Evolutionary conservation across 2,888 invertebrate species (phyloP), one percentile per base, ranked within the genome.

Genomic region (Unio pictorum): DNA sequence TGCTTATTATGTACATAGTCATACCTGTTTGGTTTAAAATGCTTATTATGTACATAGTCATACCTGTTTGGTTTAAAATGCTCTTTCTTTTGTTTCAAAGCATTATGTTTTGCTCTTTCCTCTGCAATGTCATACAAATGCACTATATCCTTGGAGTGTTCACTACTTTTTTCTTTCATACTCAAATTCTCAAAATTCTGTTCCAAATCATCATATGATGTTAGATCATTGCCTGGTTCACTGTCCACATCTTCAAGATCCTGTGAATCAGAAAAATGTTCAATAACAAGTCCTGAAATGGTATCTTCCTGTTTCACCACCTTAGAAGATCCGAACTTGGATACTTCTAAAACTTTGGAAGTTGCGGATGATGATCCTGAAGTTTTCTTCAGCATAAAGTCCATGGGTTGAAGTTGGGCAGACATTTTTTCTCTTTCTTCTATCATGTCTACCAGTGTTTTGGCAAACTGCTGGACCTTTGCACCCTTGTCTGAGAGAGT

Each of bases 401-500:
- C 20, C n/a, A 23, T n/a, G 20, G 20, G 23, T 17, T 26, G 15
- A 26, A 30, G 17, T 26, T n/a, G n/a, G 58, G 11, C 54, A n/a
- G 17, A 23, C 23, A 55, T 55, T 45, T 20, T 63, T 8, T 23
- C 55, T 23, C 20, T 63, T 23, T n/a, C 54, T 11, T 54, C 23
- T n/a, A 17, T 55, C 17, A 30, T 17, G 28, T 26, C 57, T 23
- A 11, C 56, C 28, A 80, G 61, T 15, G 55, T 54, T 28, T 59
- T 64, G 8, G 73, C 58, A 61, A 72, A 68, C 15, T 68, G 55
- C 57, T 66, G 66, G 18, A 73, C 64, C 63, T 76, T 81, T 62
- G 73, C 71, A 15, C 81, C 81, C 64, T 74, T 79, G 63, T 81
- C 81, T 60, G 76, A 73, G 26, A 81, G 66, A 15, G 65, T 71